Evolutionary conservation across 1,140 invertebrate species (phyloP).

Genomic region (Cepaea nemoralis): DNA sequence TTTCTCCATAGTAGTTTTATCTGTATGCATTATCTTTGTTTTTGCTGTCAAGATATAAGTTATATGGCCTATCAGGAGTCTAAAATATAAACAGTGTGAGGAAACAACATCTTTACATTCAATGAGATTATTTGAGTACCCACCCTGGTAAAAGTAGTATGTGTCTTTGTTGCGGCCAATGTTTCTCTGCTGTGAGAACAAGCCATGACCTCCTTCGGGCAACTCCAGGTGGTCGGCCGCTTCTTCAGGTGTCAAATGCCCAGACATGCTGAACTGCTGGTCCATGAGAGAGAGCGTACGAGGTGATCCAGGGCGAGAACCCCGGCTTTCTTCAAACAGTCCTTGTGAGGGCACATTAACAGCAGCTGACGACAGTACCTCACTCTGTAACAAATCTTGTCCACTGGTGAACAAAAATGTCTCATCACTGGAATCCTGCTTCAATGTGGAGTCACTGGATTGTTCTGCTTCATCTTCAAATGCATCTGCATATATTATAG

Average conservation of each 20-base stretch:
- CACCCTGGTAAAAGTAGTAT: conserved; percentile 91
- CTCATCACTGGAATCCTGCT: neutral
- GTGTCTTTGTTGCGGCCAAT: conserved; percentile 49
- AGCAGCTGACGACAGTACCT: neutral
- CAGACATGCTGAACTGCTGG: neutral
- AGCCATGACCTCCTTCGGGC: conserved; percentile 44
- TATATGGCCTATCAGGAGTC: too few relatives aligned
- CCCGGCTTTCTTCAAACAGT: neutral
- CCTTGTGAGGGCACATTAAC: neutral
- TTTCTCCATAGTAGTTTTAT: too few relatives aligned
- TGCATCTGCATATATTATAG: conserved; percentile 56
- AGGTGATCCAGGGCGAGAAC: neutral
- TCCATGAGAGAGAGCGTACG: neutral
- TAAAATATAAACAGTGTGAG: neutral
- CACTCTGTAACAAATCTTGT: neutral
- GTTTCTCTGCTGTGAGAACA: neutral
- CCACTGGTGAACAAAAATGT: neutral
- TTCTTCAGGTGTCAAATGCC: conserved; percentile 58
- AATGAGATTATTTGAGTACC: too few relatives aligned
- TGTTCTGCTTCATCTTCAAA: conserved; percentile 59
- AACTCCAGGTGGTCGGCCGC: conserved; percentile 61
- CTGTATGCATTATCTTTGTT: too few relatives aligned
- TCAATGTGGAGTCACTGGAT: neutral
- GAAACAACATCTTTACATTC: too few relatives aligned
- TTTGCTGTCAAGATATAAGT: too few relatives aligned